Percentiles rank a stretch among this genome's conserved stretches.
Conservation (phyloP, 1,140 invertebrate species). For the Panulirus ornatus region DNA sequence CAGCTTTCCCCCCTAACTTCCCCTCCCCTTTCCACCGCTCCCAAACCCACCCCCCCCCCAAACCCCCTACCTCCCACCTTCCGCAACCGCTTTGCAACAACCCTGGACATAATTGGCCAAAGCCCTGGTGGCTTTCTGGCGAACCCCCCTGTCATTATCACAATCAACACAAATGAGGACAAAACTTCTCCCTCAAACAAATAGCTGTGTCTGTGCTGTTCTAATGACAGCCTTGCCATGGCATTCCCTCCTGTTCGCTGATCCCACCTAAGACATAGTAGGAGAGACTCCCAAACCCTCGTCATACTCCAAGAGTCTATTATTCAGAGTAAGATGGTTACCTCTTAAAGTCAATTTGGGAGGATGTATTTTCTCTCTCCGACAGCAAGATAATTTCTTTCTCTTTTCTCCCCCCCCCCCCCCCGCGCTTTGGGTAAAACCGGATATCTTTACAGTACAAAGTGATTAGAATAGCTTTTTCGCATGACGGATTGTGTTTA, state of each 20-base stretch:
- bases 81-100: background rate
- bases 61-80: no score
- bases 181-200: conserved; percentile 13
- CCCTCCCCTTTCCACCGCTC: background rate
- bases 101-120: conserved; percentile 24
- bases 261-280: background rate
- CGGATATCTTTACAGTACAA: no score
- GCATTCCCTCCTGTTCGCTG: conserved; percentile 3
- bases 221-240: background rate
- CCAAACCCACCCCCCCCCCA: no score
- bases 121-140: background rate
- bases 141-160: background rate
- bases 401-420: no score
- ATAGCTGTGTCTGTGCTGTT: conserved; percentile 5
- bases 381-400: no score
- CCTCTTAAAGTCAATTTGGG: background rate
- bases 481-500: no score
- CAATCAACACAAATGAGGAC: conserved; percentile 27
- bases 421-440: no score
- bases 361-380: background rate
- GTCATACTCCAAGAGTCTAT: background rate
- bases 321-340: background rate
- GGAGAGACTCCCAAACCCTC: background rate
- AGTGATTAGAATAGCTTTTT: no score
- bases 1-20: background rate